Percentiles rank a stretch among this genome's conserved stretches.
Conservation (phyloP, 2,113 vertebrate genomes). For the Lethenteron camtschaticum region DNA sequence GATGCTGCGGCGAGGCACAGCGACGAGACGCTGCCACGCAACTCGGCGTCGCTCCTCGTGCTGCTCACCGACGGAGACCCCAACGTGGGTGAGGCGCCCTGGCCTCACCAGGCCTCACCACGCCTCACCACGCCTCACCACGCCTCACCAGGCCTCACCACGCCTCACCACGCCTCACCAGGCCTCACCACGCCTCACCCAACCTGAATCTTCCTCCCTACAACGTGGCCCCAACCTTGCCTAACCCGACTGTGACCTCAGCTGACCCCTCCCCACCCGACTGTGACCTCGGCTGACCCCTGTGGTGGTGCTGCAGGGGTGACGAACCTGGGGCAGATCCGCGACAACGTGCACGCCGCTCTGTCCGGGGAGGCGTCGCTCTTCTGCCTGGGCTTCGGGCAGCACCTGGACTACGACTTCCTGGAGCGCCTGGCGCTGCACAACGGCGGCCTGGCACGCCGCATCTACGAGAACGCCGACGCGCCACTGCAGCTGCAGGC, state of each 20-base stretch:
- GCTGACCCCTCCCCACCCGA: no score
- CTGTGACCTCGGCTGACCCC: no score
- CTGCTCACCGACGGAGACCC: constrained; percentile 71
- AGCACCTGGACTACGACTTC: constrained; percentile 92
- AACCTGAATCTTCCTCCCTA: no score
- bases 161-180: no score
- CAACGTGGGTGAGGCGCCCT: constrained; percentile 34
- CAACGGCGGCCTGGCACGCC: constrained; percentile 63
- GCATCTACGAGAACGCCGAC: constrained; percentile 70
- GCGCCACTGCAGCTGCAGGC: constrained; percentile 62
- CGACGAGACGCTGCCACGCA: constrained; percentile 23
- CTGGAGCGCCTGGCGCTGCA: constrained; percentile 67
- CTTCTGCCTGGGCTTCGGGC: constrained; percentile 79
- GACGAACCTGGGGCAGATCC: constrained; percentile 65
- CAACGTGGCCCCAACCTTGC: no score
- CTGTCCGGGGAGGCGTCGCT: constrained; percentile 65
- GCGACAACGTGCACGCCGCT: constrained; percentile 65
- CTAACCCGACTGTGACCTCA: no score
- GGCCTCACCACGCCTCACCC: no score
- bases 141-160: no score
- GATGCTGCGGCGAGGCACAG: constrained; percentile 38
- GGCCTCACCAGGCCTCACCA: no score
- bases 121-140: no score
- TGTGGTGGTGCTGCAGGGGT: constrained; percentile 35
- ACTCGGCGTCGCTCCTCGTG: constrained; percentile 51